These are phyloP conservation scores for Acanthopagrus latus DNA, from an alignment of 2,797 vertebrate species.

Conservation along the genomic window DNA sequence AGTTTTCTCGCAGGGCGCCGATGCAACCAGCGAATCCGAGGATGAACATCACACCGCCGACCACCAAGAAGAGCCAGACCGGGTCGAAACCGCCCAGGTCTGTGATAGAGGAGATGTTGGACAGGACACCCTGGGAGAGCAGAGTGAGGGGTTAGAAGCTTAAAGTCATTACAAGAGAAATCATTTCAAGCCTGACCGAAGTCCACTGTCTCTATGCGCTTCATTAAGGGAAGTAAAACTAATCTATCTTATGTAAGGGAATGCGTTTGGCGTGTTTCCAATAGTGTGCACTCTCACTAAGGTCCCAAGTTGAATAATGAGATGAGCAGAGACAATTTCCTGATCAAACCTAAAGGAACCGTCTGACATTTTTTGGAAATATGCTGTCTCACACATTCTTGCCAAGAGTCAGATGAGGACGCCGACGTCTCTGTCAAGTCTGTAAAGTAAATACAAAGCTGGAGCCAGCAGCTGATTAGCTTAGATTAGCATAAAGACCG, in stretches of 20 bases:
- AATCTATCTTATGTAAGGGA: not conserved
- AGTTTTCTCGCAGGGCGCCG: constrained; percentile 96
- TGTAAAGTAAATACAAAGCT: not conserved
- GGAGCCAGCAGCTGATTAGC: too few species aligned
- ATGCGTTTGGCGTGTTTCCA: not conserved
- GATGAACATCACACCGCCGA: constrained; percentile 99
- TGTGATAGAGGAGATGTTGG: constrained; percentile 99
- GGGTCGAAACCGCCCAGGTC: constrained; percentile 98
- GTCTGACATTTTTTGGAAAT: too few species aligned
- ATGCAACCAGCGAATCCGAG: constrained; percentile 98
- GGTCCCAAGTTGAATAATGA: not conserved
- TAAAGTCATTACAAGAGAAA: not conserved
- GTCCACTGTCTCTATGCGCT: not conserved
- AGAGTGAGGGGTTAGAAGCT: not conserved
- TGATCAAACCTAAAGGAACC: not conserved
- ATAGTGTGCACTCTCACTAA: not conserved
- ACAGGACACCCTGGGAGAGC: constrained; percentile 91
- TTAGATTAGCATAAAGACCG: not conserved
- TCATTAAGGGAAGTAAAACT: not conserved
- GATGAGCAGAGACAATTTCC: not conserved
- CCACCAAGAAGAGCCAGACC: constrained; percentile 98
- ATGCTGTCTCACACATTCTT: too few species aligned
- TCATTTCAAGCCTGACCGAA: not conserved
- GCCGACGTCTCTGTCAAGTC: not conserved
- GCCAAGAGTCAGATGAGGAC: not conserved